Base-by-base conservation (phyloP, 2,113 vertebrate genomes). In the Poecile atricapillus region DNA sequence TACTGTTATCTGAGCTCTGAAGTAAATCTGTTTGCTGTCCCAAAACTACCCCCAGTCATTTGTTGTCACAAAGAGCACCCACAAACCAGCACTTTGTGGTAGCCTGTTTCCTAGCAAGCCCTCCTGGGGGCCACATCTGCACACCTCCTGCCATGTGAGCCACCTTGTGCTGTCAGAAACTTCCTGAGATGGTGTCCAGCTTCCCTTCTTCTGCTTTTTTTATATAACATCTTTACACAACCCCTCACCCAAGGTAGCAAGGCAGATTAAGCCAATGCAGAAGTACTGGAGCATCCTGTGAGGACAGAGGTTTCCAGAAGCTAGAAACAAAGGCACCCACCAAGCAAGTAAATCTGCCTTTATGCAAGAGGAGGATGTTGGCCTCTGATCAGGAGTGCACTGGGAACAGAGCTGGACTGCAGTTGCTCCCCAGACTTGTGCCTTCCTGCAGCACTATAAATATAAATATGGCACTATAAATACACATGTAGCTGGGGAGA, bases 331-430 rank as follows among this genome's bases (percentile, higher is more conserved):
- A 68, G 64, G 39, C 35, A 64, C 17, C 3, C 28, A 31, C 24
- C 50, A 53, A 37, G 21, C 4, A 31, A 31, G 43, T 23, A 56
- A 83, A 58, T 70, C 23, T 11, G 9, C 43, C 39, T 49, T 75
- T 27, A 28, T 50, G 16, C 43, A 62, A 9, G 27, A 73, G 33
- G 10, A 50, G 23, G n/a, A 43, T 35, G 65, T 15, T 21, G 47
- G 33, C 59, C 25, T 74, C 37, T 41, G 69, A 46, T 28, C 27
- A 75, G 68, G 81, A 70, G 41, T 23, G 41, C 55, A 5, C 33
- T 25, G 7, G n/a, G 49, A 55, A 3, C 49, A 23, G 4, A 21
- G 39, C 0, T 46, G 33, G 39, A 7, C 11, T 73, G 10, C 33
- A 73, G 39, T 5, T 22, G 5, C 56, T 87, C 25, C 22, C 39